phyloP scores from a whole-genome alignment of 2,888 invertebrate genomes.

The Osmoderma eremita region DNA sequence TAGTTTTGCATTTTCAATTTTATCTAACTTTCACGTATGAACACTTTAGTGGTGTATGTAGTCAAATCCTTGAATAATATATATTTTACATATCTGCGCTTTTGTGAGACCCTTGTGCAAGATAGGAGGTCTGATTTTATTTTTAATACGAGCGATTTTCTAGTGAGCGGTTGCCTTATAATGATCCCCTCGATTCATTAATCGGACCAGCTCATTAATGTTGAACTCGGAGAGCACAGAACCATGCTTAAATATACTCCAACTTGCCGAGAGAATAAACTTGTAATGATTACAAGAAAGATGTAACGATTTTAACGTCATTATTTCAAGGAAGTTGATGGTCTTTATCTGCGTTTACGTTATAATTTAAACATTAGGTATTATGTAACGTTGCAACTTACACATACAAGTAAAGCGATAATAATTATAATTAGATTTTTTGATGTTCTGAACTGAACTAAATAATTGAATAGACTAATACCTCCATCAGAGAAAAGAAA shows the following conservation, averaged over 20 bases:
- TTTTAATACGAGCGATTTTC: constrained; percentile 44
- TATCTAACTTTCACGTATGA: too few species aligned
- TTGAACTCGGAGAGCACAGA: constrained; percentile 47
- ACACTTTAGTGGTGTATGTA: too few species aligned
- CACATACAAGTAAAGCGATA: too few species aligned
- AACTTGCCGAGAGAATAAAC: constrained; percentile 51
- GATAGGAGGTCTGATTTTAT: constrained; percentile 1
- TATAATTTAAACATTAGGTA: background rate
- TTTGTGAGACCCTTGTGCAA: too few species aligned
- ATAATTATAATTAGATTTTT: too few species aligned
- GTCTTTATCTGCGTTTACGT: background rate
- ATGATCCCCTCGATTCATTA: constrained; percentile 61
- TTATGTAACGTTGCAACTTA: too few species aligned
- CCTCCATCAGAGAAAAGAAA: too few species aligned
- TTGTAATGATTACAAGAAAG: constrained; percentile 58
- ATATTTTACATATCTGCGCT: too few species aligned
- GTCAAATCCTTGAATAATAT: too few species aligned
- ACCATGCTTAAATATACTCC: constrained; percentile 30
- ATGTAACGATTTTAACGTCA: constrained; percentile 54
- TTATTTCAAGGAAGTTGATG: constrained; percentile 31
- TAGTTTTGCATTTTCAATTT: too few species aligned
- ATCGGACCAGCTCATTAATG: constrained; percentile 60
- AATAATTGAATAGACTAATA: too few species aligned
- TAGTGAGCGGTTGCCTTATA: constrained; percentile 57
- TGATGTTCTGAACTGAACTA: too few species aligned